phyloP scores from a whole-genome alignment of 1,140 invertebrate genomes.

The Amphibalanus amphitrite region DNA sequence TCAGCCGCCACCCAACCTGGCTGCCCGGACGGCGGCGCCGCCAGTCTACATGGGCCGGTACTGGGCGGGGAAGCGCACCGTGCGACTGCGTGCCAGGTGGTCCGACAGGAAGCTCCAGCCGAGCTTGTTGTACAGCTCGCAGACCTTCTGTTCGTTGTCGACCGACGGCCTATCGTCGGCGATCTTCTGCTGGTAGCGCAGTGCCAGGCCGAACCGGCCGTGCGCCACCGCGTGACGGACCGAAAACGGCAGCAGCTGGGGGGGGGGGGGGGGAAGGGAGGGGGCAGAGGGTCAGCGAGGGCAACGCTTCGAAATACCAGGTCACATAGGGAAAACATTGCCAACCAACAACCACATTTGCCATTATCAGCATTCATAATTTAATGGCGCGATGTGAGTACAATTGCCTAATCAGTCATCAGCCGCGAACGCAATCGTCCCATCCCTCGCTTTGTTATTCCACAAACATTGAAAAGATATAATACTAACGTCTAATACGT shows the following conservation, averaged over 20 bases:
- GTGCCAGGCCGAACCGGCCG: background rate
- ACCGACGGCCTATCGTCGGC: background rate
- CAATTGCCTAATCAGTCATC: background rate
- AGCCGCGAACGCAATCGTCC: background rate
- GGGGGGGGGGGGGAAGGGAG: background rate
- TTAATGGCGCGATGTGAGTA: background rate
- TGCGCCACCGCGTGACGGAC: background rate
- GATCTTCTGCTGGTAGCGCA: background rate
- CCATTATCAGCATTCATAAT: background rate
- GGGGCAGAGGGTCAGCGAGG: too few relatives aligned
- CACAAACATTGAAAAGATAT: too few relatives aligned
- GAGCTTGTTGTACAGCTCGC: background rate
- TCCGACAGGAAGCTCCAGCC: background rate
- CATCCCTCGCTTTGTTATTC: too few relatives aligned
- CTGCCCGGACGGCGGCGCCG: too few relatives aligned
- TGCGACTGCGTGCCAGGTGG: background rate
- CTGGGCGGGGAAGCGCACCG: background rate
- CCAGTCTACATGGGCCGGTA: background rate
- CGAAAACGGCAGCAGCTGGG: background rate
- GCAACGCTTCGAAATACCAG: background rate
- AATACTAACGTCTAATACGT: too few relatives aligned
- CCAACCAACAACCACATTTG: too few relatives aligned
- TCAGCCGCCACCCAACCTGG: background rate
- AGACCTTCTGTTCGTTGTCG: background rate
- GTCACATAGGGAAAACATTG: background rate